These are phyloP conservation scores for Ceratina australensis DNA, from an alignment of 1,140 invertebrate species.

Conservation along the genomic window DNA sequence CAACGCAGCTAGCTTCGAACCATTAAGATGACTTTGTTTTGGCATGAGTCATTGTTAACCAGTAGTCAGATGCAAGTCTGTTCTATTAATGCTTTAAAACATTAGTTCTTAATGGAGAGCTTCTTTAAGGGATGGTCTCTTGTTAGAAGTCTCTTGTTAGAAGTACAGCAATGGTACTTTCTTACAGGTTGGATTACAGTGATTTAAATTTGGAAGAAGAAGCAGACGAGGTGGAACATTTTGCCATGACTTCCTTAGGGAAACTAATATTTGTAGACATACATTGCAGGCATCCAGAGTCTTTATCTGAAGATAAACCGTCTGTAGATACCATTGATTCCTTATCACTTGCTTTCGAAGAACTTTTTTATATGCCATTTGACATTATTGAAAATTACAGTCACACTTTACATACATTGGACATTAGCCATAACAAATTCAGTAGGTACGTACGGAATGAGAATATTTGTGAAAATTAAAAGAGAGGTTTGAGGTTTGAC, in stretches of 20 bases:
- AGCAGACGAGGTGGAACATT: constrained; percentile 63
- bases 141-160: neutral
- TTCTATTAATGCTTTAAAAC: neutral
- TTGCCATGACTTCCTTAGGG: constrained; percentile 77
- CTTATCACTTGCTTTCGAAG: constrained; percentile 74
- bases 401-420: constrained; percentile 79
- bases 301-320: constrained; percentile 49
- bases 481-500: neutral
- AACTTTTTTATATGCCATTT: constrained; percentile 73
- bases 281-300: constrained; percentile 67
- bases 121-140: neutral
- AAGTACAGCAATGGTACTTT: neutral
- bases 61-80: too few relatives aligned
- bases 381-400: constrained; percentile 73
- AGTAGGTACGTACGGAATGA: constrained; percentile 78
- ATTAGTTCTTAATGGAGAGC: neutral
- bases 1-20: too few relatives aligned
- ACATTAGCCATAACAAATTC: constrained; percentile 87
- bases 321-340: constrained; percentile 60
- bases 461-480: neutral
- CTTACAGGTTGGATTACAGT: constrained; percentile 62
- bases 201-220: constrained; percentile 66
- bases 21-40: too few relatives aligned
- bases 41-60: too few relatives aligned
- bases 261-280: constrained; percentile 76